Conservation (phyloP, 1,140 invertebrate species). For the Monomorium pharaonis region DNA sequence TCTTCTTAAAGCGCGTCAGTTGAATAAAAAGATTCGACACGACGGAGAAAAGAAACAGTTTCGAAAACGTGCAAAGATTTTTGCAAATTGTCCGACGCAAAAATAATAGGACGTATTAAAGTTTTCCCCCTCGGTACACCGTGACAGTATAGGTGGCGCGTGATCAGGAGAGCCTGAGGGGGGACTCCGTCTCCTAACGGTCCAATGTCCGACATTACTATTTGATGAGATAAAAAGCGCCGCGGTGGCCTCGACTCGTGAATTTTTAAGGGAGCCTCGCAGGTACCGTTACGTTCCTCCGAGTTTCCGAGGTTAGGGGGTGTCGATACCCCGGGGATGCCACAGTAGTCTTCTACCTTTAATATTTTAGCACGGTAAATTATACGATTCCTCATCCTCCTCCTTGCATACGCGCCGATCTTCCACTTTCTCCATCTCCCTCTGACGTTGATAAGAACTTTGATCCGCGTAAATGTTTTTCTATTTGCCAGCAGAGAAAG, state of each 20-base stretch:
- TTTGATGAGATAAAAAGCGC: constrained; percentile 83
- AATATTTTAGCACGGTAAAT: constrained; percentile 83
- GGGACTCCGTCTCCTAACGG: constrained; percentile 65
- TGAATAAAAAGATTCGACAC: background rate
- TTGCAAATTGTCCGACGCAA: background rate
- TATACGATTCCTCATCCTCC: constrained; percentile 71
- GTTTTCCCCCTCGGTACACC: background rate
- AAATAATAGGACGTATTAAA: constrained; percentile 25
- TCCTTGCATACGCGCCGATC: constrained; percentile 65
- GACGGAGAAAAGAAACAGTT: background rate
- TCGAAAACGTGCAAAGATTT: background rate
- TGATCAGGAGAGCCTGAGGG: constrained; percentile 42
- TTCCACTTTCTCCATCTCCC: constrained; percentile 58
- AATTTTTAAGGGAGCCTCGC: constrained; percentile 77
- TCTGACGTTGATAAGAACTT: constrained; percentile 22
- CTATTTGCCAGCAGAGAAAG: background rate
- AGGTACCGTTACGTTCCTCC: constrained; percentile 68
- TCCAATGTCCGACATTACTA: constrained; percentile 72
- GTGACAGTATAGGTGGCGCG: background rate
- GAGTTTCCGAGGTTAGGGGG: constrained; percentile 78
- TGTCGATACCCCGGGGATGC: constrained; percentile 79
- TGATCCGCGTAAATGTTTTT: constrained; percentile 58
- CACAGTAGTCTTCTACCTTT: constrained; percentile 75
- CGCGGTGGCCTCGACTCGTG: constrained; percentile 74
- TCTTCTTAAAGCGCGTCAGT: background rate